phyloP scores from a whole-genome alignment of 1,140 invertebrate species.

The Pseudachorutes palmiensis region DNA sequence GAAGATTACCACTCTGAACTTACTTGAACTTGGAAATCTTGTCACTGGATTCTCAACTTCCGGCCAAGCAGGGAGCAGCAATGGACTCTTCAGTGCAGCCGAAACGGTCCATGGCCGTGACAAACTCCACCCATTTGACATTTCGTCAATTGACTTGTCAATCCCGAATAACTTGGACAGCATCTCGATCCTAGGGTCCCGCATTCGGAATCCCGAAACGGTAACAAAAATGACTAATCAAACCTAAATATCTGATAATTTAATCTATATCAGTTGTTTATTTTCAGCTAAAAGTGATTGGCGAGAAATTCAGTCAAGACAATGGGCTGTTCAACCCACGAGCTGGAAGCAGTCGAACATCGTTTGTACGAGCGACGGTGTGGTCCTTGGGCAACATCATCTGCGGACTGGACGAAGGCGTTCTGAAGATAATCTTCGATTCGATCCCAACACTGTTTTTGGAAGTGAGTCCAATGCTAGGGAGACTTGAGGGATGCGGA shows the following conservation, averaged over 20 bases:
- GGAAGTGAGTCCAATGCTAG: conserved; percentile 29
- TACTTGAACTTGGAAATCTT: conserved; percentile 33
- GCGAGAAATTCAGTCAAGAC: conserved; percentile 32
- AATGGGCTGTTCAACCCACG: conserved; percentile 28
- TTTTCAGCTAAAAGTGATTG: conserved; percentile 32
- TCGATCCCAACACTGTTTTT: conserved; percentile 27
- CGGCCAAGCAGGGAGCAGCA: background rate
- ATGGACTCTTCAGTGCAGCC: background rate
- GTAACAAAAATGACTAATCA: conserved; percentile 16
- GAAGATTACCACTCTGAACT: conserved; percentile 14
- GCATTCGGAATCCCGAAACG: conserved; percentile 18
- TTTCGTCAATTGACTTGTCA: conserved; percentile 18
- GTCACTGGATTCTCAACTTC: conserved; percentile 20
- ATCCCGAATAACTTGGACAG: conserved; percentile 23
- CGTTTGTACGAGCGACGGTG: conserved; percentile 21
- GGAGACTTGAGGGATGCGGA: conserved; percentile 27
- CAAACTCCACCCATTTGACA: conserved; percentile 9
- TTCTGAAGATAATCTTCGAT: conserved; percentile 31
- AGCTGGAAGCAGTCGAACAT: background rate
- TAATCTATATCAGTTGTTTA: conserved; percentile 11
- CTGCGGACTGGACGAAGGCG: conserved; percentile 26
- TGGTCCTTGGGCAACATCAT: conserved; percentile 31
- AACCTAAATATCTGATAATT: conserved; percentile 3
- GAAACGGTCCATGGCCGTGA: background rate
- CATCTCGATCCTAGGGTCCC: conserved; percentile 27